Evolutionary conservation across 1,140 invertebrate species (phyloP).

Genomic region (Leptoteleia sp.): DNA sequence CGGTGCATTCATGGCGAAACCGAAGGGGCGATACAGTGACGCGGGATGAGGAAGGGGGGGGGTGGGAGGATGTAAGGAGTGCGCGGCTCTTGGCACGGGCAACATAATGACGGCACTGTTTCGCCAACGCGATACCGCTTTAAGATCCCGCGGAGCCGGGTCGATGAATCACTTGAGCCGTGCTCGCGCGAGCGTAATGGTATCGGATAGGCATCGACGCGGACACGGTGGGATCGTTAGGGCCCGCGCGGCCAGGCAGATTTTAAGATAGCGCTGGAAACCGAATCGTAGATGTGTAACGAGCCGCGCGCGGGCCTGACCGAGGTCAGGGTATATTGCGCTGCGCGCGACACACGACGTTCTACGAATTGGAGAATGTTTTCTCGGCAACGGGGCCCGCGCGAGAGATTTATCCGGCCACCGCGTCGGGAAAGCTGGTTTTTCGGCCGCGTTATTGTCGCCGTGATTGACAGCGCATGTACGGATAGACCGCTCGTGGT

Average conservation of each 20-base stretch:
- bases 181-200: constrained; percentile 69
- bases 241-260: constrained; percentile 37
- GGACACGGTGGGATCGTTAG: constrained; percentile 70
- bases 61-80: too few species aligned
- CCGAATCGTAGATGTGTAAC: constrained; percentile 61
- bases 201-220: constrained; percentile 71
- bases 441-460: constrained; percentile 20
- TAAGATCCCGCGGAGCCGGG: constrained; percentile 66
- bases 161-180: constrained; percentile 72
- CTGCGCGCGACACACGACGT: constrained; percentile 51
- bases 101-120: constrained; percentile 73
- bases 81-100: constrained; percentile 50
- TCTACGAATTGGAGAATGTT: constrained; percentile 49
- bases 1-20: constrained; percentile 70
- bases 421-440: too few species aligned
- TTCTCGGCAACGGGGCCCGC: constrained; percentile 3
- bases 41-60: constrained; percentile 61
- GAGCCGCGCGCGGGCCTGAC: constrained; percentile 29
- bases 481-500: constrained; percentile 21
- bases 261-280: constrained; percentile 58
- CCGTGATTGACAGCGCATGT: constrained; percentile 23
- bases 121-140: constrained; percentile 72
- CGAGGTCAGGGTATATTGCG: constrained; percentile 52
- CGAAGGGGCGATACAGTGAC: constrained; percentile 67
- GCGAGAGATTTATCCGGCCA: too few species aligned